Conservation (phyloP, 2,797 vertebrate genomes). For the Todus mexicanus region DNA sequence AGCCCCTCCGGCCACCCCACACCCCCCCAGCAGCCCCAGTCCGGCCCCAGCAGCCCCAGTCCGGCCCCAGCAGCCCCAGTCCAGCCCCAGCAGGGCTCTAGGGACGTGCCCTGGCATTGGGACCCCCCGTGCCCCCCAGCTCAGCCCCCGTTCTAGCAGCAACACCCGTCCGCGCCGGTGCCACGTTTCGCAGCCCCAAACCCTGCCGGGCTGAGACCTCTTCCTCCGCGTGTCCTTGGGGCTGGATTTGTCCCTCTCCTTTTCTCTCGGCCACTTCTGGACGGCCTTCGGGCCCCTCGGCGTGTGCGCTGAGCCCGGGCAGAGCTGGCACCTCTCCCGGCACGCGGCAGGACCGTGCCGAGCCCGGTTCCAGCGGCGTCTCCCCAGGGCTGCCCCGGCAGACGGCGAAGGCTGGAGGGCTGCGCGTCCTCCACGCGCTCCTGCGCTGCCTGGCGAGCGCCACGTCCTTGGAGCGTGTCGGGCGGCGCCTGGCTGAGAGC, state of each 20-base stretch:
- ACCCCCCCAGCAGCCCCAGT: accelerated
- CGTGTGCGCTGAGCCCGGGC: accelerated
- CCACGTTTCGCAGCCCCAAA: neutral
- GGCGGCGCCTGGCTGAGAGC: neutral
- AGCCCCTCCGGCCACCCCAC: neutral
- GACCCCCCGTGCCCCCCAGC: neutral
- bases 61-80: accelerated
- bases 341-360: accelerated
- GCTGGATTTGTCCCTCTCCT: neutral
- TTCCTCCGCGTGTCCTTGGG: neutral
- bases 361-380: neutral
- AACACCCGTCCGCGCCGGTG: accelerated
- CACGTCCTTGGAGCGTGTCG: neutral
- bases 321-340: neutral
- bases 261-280: neutral
- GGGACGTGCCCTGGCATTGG: accelerated
- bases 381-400: neutral
- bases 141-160: neutral
- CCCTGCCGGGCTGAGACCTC: neutral
- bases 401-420: neutral
- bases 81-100: neutral
- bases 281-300: neutral
- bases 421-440: neutral
- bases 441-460: neutral
- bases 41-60: neutral